Evolutionary conservation across 2,113 vertebrate genomes (phyloP).

Genomic region (Strigops habroptila): DNA sequence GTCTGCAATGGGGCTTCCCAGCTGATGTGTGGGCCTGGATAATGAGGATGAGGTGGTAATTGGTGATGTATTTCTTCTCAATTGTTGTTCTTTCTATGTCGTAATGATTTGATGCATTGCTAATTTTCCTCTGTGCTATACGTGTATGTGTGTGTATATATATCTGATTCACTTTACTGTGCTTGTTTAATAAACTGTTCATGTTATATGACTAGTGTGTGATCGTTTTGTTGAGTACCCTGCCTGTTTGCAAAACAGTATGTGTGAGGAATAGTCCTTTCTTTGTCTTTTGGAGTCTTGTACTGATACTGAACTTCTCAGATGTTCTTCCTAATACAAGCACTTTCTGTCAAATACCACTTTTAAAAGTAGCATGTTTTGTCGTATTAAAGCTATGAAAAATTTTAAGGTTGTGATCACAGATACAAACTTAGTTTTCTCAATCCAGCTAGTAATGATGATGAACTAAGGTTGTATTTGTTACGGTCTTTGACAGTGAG

Average conservation of each 20-base stretch:
- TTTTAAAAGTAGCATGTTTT: not conserved
- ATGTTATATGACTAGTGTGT: not conserved
- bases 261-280: not conserved
- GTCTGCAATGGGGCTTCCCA: too few species aligned
- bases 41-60: too few species aligned
- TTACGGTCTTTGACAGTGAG: not conserved
- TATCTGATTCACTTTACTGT: too few species aligned
- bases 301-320: not conserved
- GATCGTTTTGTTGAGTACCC: not conserved
- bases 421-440: not conserved
- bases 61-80: too few species aligned
- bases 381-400: not conserved
- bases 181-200: not conserved
- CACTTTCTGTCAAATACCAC: not conserved
- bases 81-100: too few species aligned
- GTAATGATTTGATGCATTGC: too few species aligned
- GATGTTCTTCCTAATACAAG: not conserved
- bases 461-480: not conserved
- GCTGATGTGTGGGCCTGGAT: too few species aligned
- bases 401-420: not conserved
- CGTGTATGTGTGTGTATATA: too few species aligned
- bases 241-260: not conserved
- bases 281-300: not conserved
- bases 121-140: too few species aligned
- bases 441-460: not conserved